These are phyloP conservation scores for Ectropis crepuscularia DNA, from an alignment of 2,888 invertebrate genomes.

Conservation along the genomic window DNA sequence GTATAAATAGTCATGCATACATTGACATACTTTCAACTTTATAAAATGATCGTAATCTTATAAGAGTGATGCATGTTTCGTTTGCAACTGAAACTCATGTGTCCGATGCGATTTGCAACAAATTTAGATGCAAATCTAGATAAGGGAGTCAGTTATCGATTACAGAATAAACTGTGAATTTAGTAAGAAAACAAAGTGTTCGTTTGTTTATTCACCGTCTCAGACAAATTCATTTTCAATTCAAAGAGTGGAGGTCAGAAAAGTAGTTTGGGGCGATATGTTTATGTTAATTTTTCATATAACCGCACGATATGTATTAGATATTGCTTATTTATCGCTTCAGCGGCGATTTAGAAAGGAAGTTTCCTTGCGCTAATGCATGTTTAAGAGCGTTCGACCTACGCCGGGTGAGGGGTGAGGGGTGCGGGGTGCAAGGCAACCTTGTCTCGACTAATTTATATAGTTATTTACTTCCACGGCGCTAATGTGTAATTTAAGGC, in stretches of 20 bases:
- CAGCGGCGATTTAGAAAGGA: constrained; percentile 32
- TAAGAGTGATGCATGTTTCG: too few relatives aligned
- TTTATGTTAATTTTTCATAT: neutral
- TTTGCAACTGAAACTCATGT: too few relatives aligned
- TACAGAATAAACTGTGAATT: too few relatives aligned
- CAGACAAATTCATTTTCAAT: too few relatives aligned
- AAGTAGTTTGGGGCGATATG: neutral
- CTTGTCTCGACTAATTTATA: constrained; percentile 28
- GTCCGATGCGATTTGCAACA: too few relatives aligned
- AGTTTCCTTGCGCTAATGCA: constrained; percentile 29
- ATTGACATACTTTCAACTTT: too few relatives aligned
- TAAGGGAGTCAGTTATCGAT: too few relatives aligned
- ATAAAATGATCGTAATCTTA: too few relatives aligned
- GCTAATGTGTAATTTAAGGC: constrained; percentile 23
- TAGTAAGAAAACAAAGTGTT: too few relatives aligned
- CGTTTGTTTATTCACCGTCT: too few relatives aligned
- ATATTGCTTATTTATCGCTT: constrained; percentile 8
- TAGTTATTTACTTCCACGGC: constrained; percentile 20
- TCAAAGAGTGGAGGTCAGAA: neutral
- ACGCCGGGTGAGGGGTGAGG: neutral
- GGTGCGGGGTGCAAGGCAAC: constrained; percentile 10
- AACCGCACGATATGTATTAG: constrained; percentile 8
- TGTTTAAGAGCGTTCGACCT: constrained; percentile 25
- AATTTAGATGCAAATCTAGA: too few relatives aligned
- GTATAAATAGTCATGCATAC: too few relatives aligned